Conservation (phyloP, 2,888 invertebrate species). For the Drosophila sordidapex region DNA sequence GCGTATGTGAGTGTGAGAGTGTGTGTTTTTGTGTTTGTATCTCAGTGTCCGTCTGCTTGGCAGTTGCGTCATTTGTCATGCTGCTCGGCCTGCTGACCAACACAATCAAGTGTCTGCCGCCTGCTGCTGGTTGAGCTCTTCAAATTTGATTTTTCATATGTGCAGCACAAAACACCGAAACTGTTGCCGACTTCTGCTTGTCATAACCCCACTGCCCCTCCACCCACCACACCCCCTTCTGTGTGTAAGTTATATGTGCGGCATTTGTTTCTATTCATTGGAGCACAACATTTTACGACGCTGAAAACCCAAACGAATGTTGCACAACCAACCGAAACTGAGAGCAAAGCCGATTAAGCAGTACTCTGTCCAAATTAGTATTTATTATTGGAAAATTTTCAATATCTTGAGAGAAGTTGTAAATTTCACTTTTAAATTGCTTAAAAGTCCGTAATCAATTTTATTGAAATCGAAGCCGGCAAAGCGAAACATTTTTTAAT, state of each 20-base stretch:
- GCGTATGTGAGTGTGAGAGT: conserved; percentile 4
- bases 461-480: not conserved
- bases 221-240: not conserved
- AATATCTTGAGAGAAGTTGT: not conserved
- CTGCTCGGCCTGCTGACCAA: conserved; percentile 47
- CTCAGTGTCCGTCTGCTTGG: conserved; percentile 20
- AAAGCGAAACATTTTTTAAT: conserved; percentile 1
- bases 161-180: conserved; percentile 17
- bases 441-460: not conserved
- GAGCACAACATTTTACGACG: conserved; percentile 74
- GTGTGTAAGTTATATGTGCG: conserved; percentile 53
- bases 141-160: conserved; percentile 70
- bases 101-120: conserved; percentile 48
- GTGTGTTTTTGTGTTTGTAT: conserved; percentile 4
- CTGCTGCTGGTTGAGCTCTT: conserved; percentile 67
- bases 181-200: conserved; percentile 56
- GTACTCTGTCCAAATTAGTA: conserved; percentile 17
- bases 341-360: conserved; percentile 10
- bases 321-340: conserved; percentile 12
- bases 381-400: not conserved
- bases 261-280: conserved; percentile 77
- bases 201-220: not conserved
- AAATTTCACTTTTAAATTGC: not conserved
- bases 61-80: conserved; percentile 67
- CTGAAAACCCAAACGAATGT: conserved; percentile 55